Evolutionary conservation across 2,797 vertebrate genomes (phyloP), one percentile per base, ranked within the genome.

Genomic region (Manis crassicaudata): DNA sequence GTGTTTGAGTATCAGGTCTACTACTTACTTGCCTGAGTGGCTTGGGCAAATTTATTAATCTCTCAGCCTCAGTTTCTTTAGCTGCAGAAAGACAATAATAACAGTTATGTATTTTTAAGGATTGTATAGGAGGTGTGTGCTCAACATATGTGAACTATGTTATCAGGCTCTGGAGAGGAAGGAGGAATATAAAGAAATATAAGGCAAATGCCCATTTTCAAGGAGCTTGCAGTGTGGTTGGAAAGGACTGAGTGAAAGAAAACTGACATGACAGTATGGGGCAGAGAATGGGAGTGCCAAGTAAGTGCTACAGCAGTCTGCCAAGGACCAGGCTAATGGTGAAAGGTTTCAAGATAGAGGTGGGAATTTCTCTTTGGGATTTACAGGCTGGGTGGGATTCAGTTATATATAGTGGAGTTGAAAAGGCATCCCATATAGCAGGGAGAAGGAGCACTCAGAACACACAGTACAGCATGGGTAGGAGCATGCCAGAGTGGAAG

Each of bases 61-160:
- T 88, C 12, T 77, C 32, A 90, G n/a, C 43, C 70, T 80, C 21
- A 46, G 20, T 90, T 88, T 96, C 60, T 88, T 89, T 58, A 81
- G 90, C 84, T 95, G 75, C 35, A 85, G 88, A 94, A 79, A 91
- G 77, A 37, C 67, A 50, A 50, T 54, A 90, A 62, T 46, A 79
- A 87, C 5, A 79, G 7, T 46, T 46, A 20, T 85, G 29, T 82
- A 8, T 10, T 84, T 77, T 27, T 80, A 37, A 87, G 58, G 67
- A 35, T 52, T 85, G 25, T 46, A 46, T 10, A 46, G 46, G 27
- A 87, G 16, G 25, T 82, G 60, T 89, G 40, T 94, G 75, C 16
- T 80, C 87, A 68, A n/a, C 70, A 89, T 56, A 37, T 52, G 32
- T 43, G 68, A 96, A 46, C 67, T 65, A 1, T 90, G 46, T 72